Evolutionary conservation across 2,797 vertebrate species (phyloP), one percentile per base, ranked within the genome.

Genomic region (Adrianichthys oophorus): DNA sequence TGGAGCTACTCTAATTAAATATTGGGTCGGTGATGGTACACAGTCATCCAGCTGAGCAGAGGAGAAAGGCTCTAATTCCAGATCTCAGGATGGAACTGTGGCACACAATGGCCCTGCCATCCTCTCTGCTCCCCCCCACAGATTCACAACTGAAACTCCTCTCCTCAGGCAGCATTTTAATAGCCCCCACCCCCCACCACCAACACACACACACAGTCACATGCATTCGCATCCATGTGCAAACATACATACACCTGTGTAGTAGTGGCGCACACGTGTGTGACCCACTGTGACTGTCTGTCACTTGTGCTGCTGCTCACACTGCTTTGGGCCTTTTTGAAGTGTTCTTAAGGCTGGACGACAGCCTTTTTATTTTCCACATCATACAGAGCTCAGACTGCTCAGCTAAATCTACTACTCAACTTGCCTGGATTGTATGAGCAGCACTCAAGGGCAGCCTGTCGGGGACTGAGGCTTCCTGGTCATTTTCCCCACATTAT

Each of bases 31-130:
- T 74, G 80, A 62, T 83, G 78, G 81, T 86, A 87, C 85, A 87
- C 86, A 84, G 69, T 85, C 83, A 86, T 84, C 85, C 82, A 87
- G 82, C 84, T 73, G 87, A 82, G 83, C 62, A 80, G 90, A 92
- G 89, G 81, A 90, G 90, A 92, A 93, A 89, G 84, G 77, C 76
- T 88, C 89, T 93, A 91, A 94, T 93, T 93, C 91, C 87, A 90
- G 80, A 86, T 89, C 83, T 79, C 76, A 75, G 88, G 85, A 74
- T 79, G 83, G 80, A 88, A 51, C 81, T 85, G 78, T 88, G 89
- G 82, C 80, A 86, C 89, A 92, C 85, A 90, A 88, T 90, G 76
- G 74, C 84, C 76, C 85, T 83, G 87, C 5, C 80, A 90, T 87
- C 81, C 70, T 21, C 74, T 79, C 62, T 70, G 66, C 80, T 13